Conservation (phyloP, 2,113 vertebrate genomes). For the Benitochromis conjunctus region DNA sequence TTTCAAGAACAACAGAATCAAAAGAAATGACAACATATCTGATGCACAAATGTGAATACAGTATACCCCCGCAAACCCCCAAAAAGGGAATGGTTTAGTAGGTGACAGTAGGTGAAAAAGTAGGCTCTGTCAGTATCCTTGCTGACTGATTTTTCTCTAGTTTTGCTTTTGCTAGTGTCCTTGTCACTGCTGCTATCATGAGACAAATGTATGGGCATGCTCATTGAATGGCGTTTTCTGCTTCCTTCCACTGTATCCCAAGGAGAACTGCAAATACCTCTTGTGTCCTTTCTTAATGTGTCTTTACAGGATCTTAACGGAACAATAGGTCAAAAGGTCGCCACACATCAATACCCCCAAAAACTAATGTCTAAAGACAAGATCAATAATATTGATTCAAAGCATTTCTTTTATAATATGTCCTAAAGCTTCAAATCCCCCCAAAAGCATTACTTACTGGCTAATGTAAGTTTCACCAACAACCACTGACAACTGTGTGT, state of each 20-base stretch:
- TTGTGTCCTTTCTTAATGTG: background rate
- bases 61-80: fast-evolving
- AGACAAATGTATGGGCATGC: background rate
- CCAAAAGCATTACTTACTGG: background rate
- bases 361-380: background rate
- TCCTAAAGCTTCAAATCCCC: background rate
- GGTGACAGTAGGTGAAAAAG: too few species aligned
- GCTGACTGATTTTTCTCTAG: background rate
- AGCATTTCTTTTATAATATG: background rate
- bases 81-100: background rate
- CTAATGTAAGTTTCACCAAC: background rate
- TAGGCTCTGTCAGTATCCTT: background rate
- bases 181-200: background rate
- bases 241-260: background rate
- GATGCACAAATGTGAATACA: background rate
- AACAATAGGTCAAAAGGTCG: conserved; percentile 32
- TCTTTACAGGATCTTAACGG: background rate
- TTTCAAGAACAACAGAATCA: background rate
- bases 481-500: background rate
- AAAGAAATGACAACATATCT: background rate
- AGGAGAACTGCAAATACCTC: background rate
- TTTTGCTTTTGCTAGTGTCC: background rate
- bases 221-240: background rate
- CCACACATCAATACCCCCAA: background rate
- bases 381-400: conserved; percentile 37